Evolutionary conservation across 2,113 vertebrate genomes (phyloP).

Genomic region (Girardinichthys multiradiatus): DNA sequence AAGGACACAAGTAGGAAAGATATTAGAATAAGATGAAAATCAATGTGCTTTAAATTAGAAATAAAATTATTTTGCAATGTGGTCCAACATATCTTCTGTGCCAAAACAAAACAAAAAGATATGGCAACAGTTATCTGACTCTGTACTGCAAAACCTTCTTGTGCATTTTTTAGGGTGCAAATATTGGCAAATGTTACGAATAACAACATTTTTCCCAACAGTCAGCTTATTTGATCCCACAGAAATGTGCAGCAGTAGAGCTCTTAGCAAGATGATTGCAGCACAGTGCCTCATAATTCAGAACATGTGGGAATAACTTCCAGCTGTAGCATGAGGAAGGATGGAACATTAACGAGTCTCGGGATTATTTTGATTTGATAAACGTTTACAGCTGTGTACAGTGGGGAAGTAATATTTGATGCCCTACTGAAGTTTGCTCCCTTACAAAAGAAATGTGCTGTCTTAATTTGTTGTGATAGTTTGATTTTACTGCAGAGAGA

Average conservation of each 20-base stretch:
- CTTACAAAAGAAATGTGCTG: not conserved
- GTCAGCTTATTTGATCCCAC: not conserved
- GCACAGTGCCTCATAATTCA: not conserved
- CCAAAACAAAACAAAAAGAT: not conserved
- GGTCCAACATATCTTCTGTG: not conserved
- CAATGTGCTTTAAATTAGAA: not conserved
- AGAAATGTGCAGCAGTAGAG: not conserved
- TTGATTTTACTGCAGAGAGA: not conserved
- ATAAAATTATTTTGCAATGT: not conserved
- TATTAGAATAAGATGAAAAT: slow-evolving; percentile 2
- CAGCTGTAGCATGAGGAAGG: not conserved
- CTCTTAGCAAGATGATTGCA: not conserved
- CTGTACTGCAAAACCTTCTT: not conserved
- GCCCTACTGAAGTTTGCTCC: not conserved
- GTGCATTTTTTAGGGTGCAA: not conserved
- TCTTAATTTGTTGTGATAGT: not conserved
- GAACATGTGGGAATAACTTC: not conserved
- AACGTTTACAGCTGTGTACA: not conserved
- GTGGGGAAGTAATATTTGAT: not conserved
- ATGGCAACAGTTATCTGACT: too few relatives aligned
- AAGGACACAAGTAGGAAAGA: slow-evolving; percentile 15
- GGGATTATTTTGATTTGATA: not conserved
- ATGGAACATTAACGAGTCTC: not conserved
- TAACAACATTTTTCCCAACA: not conserved
- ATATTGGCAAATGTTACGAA: not conserved